A percentile compares a stretch with the other conserved stretches of the same genome.
Conservation (phyloP, 2,113 vertebrate genomes). For the Octodon degus region DNA sequence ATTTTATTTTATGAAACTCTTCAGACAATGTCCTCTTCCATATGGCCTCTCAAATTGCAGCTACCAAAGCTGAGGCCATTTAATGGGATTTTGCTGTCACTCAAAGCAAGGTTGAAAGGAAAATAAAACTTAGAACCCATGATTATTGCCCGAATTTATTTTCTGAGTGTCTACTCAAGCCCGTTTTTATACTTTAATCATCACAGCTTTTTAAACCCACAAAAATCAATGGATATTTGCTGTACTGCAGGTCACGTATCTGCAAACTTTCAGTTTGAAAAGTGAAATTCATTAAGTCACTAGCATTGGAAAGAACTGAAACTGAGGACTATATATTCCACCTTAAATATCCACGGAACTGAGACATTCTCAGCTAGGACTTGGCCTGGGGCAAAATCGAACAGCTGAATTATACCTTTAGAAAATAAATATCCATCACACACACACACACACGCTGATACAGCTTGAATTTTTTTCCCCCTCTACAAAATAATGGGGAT, state of each 20-base stretch:
- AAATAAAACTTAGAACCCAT: conserved; percentile 64
- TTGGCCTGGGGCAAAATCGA: conserved; percentile 58
- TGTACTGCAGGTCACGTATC: conserved; percentile 13
- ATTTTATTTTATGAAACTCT: conserved; percentile 66
- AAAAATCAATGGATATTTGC: not conserved
- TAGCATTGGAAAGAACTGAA: conserved; percentile 59
- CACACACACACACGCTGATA: conserved; percentile 49
- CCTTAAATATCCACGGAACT: conserved; percentile 59
- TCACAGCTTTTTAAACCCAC: conserved; percentile 53
- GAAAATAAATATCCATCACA: conserved; percentile 70
- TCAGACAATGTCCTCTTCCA: conserved; percentile 62
- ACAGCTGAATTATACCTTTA: conserved; percentile 62
- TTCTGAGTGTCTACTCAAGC: conserved; percentile 42
- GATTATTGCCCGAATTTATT: conserved; percentile 52
- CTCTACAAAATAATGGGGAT: conserved; percentile 60
- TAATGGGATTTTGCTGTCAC: conserved; percentile 55
- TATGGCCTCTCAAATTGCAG: conserved; percentile 54
- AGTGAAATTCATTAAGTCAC: conserved; percentile 55
- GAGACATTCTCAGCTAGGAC: conserved; percentile 56
- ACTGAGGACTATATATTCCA: conserved; percentile 58
- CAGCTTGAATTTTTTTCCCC: conserved; percentile 54
- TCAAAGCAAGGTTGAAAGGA: conserved; percentile 60
- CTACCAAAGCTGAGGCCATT: conserved; percentile 40
- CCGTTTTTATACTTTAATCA: conserved; percentile 62
- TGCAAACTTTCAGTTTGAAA: conserved; percentile 63